Percentiles rank a stretch among this genome's conserved stretches.
phyloP scores from a whole-genome alignment of 2,888 invertebrate genomes.

The Euproctis similis region DNA sequence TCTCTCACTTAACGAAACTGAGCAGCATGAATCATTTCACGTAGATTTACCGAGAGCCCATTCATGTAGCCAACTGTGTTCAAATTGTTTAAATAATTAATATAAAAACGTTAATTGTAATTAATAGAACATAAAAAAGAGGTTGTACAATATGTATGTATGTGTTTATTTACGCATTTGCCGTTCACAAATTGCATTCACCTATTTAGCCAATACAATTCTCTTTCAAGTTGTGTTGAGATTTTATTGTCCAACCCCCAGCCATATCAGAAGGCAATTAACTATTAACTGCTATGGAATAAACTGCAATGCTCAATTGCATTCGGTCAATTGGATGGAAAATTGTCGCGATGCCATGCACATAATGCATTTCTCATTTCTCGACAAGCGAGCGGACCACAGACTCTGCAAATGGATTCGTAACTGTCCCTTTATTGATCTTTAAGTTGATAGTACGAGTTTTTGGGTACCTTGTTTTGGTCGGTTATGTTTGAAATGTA shows the following conservation, averaged over 20 bases:
- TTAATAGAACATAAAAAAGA: constrained; percentile 1
- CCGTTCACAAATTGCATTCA: constrained; percentile 19
- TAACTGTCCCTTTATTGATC: no score
- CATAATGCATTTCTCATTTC: constrained; percentile 22
- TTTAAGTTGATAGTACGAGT: no score
- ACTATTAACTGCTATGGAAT: constrained; percentile 54
- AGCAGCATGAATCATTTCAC: no score
- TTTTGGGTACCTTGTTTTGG: no score
- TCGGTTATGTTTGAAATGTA: no score
- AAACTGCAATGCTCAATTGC: constrained; percentile 64
- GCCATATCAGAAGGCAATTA: constrained; percentile 60
- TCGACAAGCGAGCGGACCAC: no score
- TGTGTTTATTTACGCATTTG: constrained; percentile 12
- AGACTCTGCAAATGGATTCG: no score
- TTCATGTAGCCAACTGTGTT: no score
- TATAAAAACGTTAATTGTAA: constrained; percentile 6
- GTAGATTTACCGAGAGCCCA: no score
- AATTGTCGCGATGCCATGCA: constrained; percentile 56
- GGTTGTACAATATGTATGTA: constrained; percentile 7
- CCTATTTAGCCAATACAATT: constrained; percentile 19
- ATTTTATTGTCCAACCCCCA: constrained; percentile 38
- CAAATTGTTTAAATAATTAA: constrained; percentile 7
- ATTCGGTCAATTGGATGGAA: constrained; percentile 70
- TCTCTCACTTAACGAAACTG: no score
- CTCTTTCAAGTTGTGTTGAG: constrained; percentile 36